Evolutionary conservation across 2,797 vertebrate genomes (phyloP).

Genomic region (Cossypha niveicapilla): DNA sequence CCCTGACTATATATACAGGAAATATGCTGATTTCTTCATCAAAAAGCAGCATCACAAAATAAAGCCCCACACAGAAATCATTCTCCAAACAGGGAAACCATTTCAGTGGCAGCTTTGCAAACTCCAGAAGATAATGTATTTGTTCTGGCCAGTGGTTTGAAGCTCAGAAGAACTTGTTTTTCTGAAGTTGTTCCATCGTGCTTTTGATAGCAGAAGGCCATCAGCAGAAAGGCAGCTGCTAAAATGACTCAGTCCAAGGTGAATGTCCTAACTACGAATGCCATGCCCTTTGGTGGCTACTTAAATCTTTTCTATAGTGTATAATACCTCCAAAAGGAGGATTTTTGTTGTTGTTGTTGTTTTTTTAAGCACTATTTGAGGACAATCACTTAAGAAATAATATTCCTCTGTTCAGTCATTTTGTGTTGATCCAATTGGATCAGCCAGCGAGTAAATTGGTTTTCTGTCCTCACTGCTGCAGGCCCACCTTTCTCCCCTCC

Average conservation of each 20-base stretch:
- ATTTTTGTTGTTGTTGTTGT: background rate
- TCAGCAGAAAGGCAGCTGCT: background rate
- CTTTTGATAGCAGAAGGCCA: background rate
- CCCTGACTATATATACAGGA: background rate
- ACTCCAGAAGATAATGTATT: background rate
- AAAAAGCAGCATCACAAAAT: background rate
- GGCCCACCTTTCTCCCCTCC: background rate
- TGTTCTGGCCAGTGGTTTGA: background rate
- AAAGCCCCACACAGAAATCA: background rate
- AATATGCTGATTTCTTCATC: background rate
- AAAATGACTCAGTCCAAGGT: background rate
- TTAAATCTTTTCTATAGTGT: background rate
- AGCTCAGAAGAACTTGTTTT: background rate
- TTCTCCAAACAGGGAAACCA: background rate
- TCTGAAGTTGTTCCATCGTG: background rate
- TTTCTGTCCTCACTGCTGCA: background rate
- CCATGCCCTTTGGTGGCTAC: background rate
- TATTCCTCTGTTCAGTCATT: background rate
- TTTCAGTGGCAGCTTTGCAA: background rate
- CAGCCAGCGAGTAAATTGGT: background rate
- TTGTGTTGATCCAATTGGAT: background rate
- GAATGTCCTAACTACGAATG: background rate
- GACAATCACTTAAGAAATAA: background rate
- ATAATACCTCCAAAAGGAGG: background rate
- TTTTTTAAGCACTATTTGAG: background rate